A percentile compares a stretch with the other conserved stretches of the same genome.
These are phyloP conservation scores for Drosophila pandora DNA, from an alignment of 1,140 invertebrate genomes.

Conservation along the genomic window DNA sequence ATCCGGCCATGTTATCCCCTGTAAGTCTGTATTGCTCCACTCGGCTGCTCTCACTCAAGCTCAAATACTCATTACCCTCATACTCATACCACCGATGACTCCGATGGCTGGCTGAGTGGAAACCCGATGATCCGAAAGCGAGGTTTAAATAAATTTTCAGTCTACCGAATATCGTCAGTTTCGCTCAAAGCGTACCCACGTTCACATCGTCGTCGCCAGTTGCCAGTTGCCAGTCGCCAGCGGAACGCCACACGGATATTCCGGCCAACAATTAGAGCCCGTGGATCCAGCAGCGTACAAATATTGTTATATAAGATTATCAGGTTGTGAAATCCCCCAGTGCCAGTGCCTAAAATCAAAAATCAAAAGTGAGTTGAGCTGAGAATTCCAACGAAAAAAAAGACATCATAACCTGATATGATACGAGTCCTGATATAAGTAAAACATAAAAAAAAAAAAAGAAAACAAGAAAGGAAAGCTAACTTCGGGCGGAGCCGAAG, in stretches of 20 bases:
- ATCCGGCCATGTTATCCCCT: slow-evolving; percentile 11
- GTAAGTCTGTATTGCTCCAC: slow-evolving; percentile 6
- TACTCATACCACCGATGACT: slow-evolving; percentile 32
- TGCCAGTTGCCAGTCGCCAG: slow-evolving; percentile 20
- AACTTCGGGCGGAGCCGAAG: too few species aligned
- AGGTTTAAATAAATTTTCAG: slow-evolving; percentile 82
- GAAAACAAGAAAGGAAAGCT: too few species aligned
- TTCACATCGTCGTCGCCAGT: slow-evolving; percentile 70
- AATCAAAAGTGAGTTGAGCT: slow-evolving; percentile 50
- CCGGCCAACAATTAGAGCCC: slow-evolving; percentile 45
- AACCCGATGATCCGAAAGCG: slow-evolving; percentile 40
- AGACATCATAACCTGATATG: slow-evolving; percentile 2
- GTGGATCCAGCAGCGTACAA: slow-evolving; percentile 17
- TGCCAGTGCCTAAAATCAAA: slow-evolving; percentile 32
- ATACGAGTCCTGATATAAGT: slow-evolving; percentile 11
- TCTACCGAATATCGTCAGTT: slow-evolving; percentile 70
- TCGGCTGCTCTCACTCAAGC: slow-evolving; percentile 14
- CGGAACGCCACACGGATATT: slow-evolving; percentile 46
- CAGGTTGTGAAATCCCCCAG: slow-evolving; percentile 48
- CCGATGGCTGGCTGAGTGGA: slow-evolving; percentile 29
- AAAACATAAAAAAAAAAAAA: not conserved
- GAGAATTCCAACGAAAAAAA: slow-evolving; percentile 12
- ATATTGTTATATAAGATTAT: slow-evolving; percentile 54
- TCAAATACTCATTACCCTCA: not conserved
- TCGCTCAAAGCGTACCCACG: slow-evolving; percentile 75